These are phyloP conservation scores for Lerista edwardsae DNA, from an alignment of 2,797 vertebrate species.

Conservation along the genomic window DNA sequence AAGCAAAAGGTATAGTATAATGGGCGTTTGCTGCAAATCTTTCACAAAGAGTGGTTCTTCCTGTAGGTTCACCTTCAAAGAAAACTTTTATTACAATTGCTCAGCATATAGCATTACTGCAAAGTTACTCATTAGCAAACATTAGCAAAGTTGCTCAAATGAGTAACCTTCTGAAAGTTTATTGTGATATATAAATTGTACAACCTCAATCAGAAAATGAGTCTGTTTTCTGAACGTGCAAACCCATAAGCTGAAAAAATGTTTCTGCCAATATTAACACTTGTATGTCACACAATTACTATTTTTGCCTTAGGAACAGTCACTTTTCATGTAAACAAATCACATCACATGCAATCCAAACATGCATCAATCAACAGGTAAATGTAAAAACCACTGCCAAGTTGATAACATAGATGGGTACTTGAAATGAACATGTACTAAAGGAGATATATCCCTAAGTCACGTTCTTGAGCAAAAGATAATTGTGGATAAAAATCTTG, in stretches of 20 bases:
- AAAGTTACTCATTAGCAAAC: too few relatives aligned
- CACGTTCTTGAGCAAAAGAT: constrained; percentile 8
- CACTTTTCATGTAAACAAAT: constrained; percentile 1
- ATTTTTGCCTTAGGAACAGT: not conserved
- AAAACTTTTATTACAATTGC: constrained; percentile 29
- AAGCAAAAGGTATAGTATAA: not conserved
- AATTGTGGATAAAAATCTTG: not conserved
- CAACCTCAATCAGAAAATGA: not conserved
- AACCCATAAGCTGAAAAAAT: not conserved
- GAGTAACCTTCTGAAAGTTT: not conserved
- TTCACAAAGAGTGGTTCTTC: not conserved
- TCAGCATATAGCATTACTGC: constrained; percentile 19
- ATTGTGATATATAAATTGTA: not conserved
- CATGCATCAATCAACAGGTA: not conserved
- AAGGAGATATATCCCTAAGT: not conserved
- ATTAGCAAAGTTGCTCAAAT: not conserved
- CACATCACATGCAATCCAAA: not conserved
- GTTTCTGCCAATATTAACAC: not conserved
- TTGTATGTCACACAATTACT: not conserved
- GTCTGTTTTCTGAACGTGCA: not conserved
- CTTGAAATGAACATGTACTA: not conserved
- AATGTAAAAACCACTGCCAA: not conserved
- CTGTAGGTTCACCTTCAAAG: not conserved
- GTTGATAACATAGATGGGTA: not conserved
- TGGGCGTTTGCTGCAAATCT: not conserved